Evolutionary conservation across 2,113 vertebrate genomes (phyloP).

Genomic region (Sapajus apella): DNA sequence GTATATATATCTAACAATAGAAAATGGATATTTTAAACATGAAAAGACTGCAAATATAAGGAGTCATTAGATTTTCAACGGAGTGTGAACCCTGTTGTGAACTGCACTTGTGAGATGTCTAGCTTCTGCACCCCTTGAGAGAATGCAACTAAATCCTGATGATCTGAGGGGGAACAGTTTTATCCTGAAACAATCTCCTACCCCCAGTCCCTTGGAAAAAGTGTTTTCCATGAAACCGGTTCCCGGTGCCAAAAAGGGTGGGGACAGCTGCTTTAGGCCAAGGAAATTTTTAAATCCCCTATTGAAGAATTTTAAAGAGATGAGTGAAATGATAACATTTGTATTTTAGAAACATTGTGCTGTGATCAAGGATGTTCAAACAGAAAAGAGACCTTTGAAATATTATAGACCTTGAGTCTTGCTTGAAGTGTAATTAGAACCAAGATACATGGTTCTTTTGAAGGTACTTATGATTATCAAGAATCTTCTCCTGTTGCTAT

Average conservation of each 20-base stretch:
- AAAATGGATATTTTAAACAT: neutral
- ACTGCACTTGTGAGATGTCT: too few relatives aligned
- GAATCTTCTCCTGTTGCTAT: neutral
- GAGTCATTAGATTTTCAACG: neutral
- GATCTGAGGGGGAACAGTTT: too few relatives aligned
- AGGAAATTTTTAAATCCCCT: neutral
- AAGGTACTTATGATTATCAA: neutral
- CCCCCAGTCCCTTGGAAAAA: too few relatives aligned
- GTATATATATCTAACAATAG: neutral
- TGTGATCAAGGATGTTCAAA: neutral
- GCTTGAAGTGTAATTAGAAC: neutral
- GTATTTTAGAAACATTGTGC: conserved; percentile 15
- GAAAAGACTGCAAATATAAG: neutral
- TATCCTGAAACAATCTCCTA: too few relatives aligned
- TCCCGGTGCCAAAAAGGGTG: too few relatives aligned
- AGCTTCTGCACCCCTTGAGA: too few relatives aligned
- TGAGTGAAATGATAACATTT: conserved; percentile 13
- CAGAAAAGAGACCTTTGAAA: conserved; percentile 8
- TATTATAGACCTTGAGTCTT: neutral
- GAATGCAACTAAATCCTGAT: too few relatives aligned
- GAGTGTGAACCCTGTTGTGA: too few relatives aligned
- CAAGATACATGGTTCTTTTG: neutral
- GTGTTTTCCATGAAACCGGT: too few relatives aligned
- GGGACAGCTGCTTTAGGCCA: neutral
- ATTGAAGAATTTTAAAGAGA: conserved; percentile 16